Conservation (phyloP, 1,140 invertebrate genomes). For the Rhynchophorus ferrugineus region DNA sequence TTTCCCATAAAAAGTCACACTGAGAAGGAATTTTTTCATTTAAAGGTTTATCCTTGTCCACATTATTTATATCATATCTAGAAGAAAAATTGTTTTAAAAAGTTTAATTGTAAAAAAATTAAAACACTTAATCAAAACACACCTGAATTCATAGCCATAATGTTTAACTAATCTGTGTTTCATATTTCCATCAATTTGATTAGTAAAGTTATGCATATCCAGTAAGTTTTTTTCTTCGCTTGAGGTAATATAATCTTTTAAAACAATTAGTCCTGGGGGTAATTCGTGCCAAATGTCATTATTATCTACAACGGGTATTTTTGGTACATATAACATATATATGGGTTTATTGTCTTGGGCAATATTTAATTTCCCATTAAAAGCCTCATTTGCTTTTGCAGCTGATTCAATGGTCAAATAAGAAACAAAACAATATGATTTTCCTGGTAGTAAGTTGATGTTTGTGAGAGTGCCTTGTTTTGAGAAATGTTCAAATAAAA, state of each 20-base stretch:
- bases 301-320: slow-evolving; percentile 39
- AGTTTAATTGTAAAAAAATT: too few relatives aligned
- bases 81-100: background rate
- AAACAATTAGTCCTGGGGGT: slow-evolving; percentile 66
- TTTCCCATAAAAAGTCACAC: slow-evolving; percentile 58
- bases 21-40: slow-evolving; percentile 59
- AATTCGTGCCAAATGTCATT: slow-evolving; percentile 32
- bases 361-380: slow-evolving; percentile 48
- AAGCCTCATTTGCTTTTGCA: slow-evolving; percentile 42
- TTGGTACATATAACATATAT: slow-evolving; percentile 56
- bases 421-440: slow-evolving; percentile 68
- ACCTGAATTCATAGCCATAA: slow-evolving; percentile 86
- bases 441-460: slow-evolving; percentile 59
- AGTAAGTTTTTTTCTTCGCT: slow-evolving; percentile 65
- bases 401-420: slow-evolving; percentile 47
- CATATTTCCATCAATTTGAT: slow-evolving; percentile 42
- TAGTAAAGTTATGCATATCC: slow-evolving; percentile 52
- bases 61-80: slow-evolving; percentile 80
- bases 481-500: slow-evolving; percentile 47
- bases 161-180: slow-evolving; percentile 88
- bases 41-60: slow-evolving; percentile 65
- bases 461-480: slow-evolving; percentile 46
- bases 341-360: slow-evolving; percentile 49
- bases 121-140: too few relatives aligned
- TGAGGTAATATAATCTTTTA: slow-evolving; percentile 65